phyloP scores from a whole-genome alignment of 2,113 vertebrate species.

The Poeciliopsis occidentalis region DNA sequence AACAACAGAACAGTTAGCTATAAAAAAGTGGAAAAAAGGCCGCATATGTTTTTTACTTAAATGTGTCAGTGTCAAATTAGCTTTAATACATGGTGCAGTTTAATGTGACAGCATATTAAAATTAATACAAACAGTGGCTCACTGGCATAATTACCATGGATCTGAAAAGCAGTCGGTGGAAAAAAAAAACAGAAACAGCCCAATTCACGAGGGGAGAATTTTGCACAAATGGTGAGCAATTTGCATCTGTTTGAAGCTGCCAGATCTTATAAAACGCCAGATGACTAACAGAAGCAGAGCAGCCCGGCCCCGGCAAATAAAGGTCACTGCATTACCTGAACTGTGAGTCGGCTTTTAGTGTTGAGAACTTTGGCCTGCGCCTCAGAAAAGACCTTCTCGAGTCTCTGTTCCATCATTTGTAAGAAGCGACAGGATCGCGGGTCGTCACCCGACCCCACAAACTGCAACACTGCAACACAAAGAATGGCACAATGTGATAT shows the following conservation, averaged over 20 bases:
- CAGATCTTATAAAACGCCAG: slow-evolving; percentile 23
- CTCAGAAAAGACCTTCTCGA: slow-evolving; percentile 92
- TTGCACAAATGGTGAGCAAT: slow-evolving; percentile 36
- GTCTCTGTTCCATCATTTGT: slow-evolving; percentile 93
- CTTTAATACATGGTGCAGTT: slow-evolving; percentile 39
- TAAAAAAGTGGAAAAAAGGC: slow-evolving; percentile 33
- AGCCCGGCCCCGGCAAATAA: neutral
- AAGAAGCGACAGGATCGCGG: slow-evolving; percentile 91
- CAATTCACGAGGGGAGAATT: slow-evolving; percentile 34
- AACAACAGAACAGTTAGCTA: slow-evolving; percentile 14
- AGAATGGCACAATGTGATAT: neutral
- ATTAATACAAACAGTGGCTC: slow-evolving; percentile 42
- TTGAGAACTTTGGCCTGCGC: slow-evolving; percentile 88
- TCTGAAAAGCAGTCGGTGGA: slow-evolving; percentile 33
- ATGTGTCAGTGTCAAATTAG: slow-evolving; percentile 33
- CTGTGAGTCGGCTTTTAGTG: slow-evolving; percentile 84
- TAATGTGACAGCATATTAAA: slow-evolving; percentile 58
- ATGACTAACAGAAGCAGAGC: neutral
- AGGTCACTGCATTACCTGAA: slow-evolving; percentile 84
- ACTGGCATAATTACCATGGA: slow-evolving; percentile 52
- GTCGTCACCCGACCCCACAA: slow-evolving; percentile 89
- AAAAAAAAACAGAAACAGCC: slow-evolving; percentile 16
- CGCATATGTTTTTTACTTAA: slow-evolving; percentile 24
- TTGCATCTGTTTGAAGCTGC: slow-evolving; percentile 27
- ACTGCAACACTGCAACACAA: slow-evolving; percentile 88